Evolutionary conservation across 2,888 invertebrate species (phyloP), one percentile per base, ranked within the genome.

Genomic region (Tenthredo mesomela): DNA sequence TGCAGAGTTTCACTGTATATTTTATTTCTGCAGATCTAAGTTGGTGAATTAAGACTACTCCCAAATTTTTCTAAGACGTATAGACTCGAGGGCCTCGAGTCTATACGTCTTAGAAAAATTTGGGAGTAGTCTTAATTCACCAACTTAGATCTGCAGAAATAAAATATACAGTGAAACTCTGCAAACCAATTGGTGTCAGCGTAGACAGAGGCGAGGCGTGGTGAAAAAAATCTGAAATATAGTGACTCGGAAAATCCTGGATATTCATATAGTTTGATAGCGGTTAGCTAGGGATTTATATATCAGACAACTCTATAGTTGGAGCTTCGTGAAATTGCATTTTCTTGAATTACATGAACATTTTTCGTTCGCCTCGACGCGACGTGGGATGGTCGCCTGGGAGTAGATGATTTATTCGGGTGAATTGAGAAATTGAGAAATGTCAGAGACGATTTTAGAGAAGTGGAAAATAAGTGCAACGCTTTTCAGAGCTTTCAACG

Each of bases 331-430:
- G 40, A 61, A 61, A 80, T 61, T 80, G 80, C 61, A 80, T 80
- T 80, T 80, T 61, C 80, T 80, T 80, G 80, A 80, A 80, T 58
- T 80, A 80, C 80, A 40, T 12, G 21, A 40, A n/a, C 61, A 80
- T 80, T 61, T 61, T 40, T 80, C 80, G 21, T 61, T 18, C 40
- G 10, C 15, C 7, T 58, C 18, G 29, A 43, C 58, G n/a, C 47
- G 9, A 18, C 29, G 29, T 25, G 9, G 21, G 75, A 21, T 29
- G 12, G 75, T 40, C 80, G 58, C 25, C 12, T 40, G 58, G 80
- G 80, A 80, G 40, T 61, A 58, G 50, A 77, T 58, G 58, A 61
- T 80, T 61, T 80, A 80, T 80, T 80, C 21, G 61, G 78, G 12
- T 67, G 15, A 18, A 80, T 80, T 80, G 37, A 80, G 40, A 21